Percentiles rank a stretch among this genome's conserved stretches.
These are phyloP conservation scores for Vollenhovia emeryi DNA, from an alignment of 1,140 invertebrate genomes.

Conservation along the genomic window DNA sequence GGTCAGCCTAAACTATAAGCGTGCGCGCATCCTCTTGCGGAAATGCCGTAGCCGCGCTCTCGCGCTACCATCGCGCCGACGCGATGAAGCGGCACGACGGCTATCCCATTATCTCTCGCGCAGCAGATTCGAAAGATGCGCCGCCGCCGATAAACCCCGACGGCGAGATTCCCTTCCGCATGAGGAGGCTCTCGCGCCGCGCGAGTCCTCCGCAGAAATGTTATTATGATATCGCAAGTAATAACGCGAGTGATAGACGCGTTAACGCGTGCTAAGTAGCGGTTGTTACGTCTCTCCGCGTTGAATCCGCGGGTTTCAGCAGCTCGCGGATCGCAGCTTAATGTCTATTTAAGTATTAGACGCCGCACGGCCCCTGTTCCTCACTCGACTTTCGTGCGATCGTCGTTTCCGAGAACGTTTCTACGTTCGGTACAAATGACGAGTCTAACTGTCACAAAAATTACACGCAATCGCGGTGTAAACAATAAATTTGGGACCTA, in stretches of 20 bases:
- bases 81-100: slow-evolving; percentile 41
- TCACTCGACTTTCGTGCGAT: slow-evolving; percentile 9
- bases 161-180: slow-evolving; percentile 18
- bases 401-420: neutral
- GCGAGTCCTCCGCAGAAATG: slow-evolving; percentile 2
- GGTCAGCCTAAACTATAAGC: slow-evolving; percentile 62
- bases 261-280: slow-evolving; percentile 57
- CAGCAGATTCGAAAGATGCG: slow-evolving; percentile 52
- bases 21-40: slow-evolving; percentile 21
- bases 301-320: slow-evolving; percentile 37
- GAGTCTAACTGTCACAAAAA: neutral
- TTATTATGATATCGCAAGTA: slow-evolving; percentile 55
- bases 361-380: neutral
- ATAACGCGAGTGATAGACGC: slow-evolving; percentile 57
- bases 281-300: slow-evolving; percentile 31
- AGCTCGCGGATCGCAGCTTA: slow-evolving; percentile 31
- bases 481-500: neutral
- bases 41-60: slow-evolving; percentile 42
- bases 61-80: slow-evolving; percentile 40
- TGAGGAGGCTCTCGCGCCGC: neutral
- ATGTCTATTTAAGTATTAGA: slow-evolving; percentile 49
- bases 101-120: slow-evolving; percentile 62
- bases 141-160: slow-evolving; percentile 45
- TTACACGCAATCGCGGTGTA: neutral
- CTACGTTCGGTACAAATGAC: neutral